A percentile compares a stretch with the other conserved stretches of the same genome.
These are phyloP conservation scores for Pristionchus pacificus DNA, from an alignment of 1,140 invertebrate species.

Conservation along the genomic window DNA sequence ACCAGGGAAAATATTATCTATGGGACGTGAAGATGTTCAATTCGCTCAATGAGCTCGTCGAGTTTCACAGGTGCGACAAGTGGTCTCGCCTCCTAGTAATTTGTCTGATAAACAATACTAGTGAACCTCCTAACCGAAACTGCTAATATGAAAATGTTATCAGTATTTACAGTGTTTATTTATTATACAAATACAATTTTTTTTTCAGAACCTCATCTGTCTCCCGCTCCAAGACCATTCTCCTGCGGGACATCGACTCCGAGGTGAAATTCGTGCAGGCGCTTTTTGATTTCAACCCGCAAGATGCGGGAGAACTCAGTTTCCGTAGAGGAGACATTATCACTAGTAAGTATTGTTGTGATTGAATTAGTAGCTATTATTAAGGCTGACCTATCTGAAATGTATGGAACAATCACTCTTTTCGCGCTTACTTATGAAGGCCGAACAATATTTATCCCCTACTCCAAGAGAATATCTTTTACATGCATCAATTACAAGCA, in stretches of 20 bases:
- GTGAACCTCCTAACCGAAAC: too few relatives aligned
- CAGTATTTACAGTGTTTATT: too few relatives aligned
- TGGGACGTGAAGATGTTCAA: constrained; percentile 99
- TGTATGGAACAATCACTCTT: too few relatives aligned
- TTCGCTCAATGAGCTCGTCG: constrained; percentile 96
- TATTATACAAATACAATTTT: background rate
- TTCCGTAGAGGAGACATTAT: constrained; percentile 93
- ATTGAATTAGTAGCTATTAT: too few relatives aligned
- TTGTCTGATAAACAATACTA: background rate
- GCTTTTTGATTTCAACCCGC: constrained; percentile 92
- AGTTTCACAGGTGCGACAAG: constrained; percentile 82
- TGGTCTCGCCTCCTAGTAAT: too few relatives aligned
- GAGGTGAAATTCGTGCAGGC: constrained; percentile 76
- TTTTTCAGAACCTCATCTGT: constrained; percentile 29
- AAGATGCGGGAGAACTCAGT: constrained; percentile 90
- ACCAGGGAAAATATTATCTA: constrained; percentile 94
- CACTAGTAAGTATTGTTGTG: constrained; percentile 68
- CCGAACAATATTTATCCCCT: too few relatives aligned
- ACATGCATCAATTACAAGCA: too few relatives aligned
- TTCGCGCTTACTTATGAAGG: too few relatives aligned
- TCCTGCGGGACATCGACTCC: constrained; percentile 85
- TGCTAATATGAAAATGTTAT: too few relatives aligned
- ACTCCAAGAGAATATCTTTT: too few relatives aligned
- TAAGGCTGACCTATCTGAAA: too few relatives aligned
- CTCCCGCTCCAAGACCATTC: constrained; percentile 69